A percentile compares a stretch with the other conserved stretches of the same genome.
These are phyloP conservation scores for Lepidothrix coronata DNA, from an alignment of 2,113 vertebrate genomes.

Conservation along the genomic window DNA sequence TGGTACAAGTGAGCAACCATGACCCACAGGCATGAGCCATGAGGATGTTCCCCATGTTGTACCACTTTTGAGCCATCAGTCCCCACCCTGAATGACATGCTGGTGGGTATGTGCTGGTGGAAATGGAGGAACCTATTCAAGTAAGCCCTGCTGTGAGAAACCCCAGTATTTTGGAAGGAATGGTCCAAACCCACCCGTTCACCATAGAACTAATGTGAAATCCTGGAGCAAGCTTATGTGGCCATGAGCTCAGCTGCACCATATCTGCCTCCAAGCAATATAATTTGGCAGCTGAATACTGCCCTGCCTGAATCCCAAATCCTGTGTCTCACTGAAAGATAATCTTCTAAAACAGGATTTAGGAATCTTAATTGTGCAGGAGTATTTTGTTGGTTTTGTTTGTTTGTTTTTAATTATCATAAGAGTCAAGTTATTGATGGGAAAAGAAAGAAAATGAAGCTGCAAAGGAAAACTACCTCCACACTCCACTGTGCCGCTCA, in stretches of 20 bases:
- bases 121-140: not conserved
- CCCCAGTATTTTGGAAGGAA: not conserved
- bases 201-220: not conserved
- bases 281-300: not conserved
- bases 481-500: accelerated
- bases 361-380: not conserved
- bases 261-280: not conserved
- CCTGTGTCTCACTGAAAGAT: not conserved
- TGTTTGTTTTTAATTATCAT: not conserved
- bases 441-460: not conserved
- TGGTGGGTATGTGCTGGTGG: not conserved
- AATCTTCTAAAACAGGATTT: not conserved
- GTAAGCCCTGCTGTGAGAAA: not conserved
- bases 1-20: not conserved
- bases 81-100: not conserved
- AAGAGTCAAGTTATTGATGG: not conserved
- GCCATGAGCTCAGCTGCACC: not conserved
- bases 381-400: not conserved
- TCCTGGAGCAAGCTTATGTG: not conserved
- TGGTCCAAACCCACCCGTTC: not conserved
- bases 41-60: not conserved
- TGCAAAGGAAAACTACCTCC: not conserved
- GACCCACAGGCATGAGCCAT: not conserved
- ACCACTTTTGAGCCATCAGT: not conserved
- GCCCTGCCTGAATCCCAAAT: not conserved